These are phyloP conservation scores for Heliopora coerulea DNA, from an alignment of 92 coral and sea anemone species.

Conservation along the genomic window DNA sequence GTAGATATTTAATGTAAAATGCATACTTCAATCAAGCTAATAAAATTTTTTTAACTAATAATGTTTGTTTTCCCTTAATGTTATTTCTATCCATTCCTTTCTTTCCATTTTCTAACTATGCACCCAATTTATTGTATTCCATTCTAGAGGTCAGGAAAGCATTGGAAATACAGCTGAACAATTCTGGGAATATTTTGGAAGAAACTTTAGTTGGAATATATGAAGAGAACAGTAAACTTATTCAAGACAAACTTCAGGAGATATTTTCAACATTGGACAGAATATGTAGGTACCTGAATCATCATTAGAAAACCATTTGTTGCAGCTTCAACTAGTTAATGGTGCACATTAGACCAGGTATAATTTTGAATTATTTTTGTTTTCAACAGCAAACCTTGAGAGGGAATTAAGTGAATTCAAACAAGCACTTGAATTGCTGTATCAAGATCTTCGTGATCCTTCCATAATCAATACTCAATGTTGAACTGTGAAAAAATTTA, in stretches of 20 bases:
- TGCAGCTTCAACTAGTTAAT: too few species aligned
- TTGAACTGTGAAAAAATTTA: too few species aligned
- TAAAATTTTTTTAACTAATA: too few species aligned
- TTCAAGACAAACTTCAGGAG: constrained; percentile 90
- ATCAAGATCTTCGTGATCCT: constrained; percentile 66
- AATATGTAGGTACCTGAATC: constrained; percentile 66
- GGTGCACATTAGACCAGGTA: too few species aligned
- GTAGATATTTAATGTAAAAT: too few species aligned
- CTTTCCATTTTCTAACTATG: not conserved
- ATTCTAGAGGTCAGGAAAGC: constrained; percentile 74
- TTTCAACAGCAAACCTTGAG: constrained; percentile 73
- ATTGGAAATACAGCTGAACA: constrained; percentile 73
- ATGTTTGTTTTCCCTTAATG: too few species aligned
- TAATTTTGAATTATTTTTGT: not conserved
- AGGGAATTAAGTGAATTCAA: constrained; percentile 86
- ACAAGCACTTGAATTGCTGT: constrained; percentile 80
- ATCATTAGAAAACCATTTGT: too few species aligned
- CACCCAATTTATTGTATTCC: not conserved
- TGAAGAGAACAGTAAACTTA: constrained; percentile 73
- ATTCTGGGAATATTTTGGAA: constrained; percentile 77
- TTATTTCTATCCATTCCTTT: too few species aligned
- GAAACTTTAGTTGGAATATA: constrained; percentile 87
- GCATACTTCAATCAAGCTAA: too few species aligned
- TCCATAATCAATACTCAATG: not conserved
- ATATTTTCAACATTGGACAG: constrained; percentile 83